Percentiles rank a stretch among this genome's conserved stretches.
Evolutionary conservation across 2,797 vertebrate species (phyloP).

Genomic region (Lagorchestes hirsutus): DNA sequence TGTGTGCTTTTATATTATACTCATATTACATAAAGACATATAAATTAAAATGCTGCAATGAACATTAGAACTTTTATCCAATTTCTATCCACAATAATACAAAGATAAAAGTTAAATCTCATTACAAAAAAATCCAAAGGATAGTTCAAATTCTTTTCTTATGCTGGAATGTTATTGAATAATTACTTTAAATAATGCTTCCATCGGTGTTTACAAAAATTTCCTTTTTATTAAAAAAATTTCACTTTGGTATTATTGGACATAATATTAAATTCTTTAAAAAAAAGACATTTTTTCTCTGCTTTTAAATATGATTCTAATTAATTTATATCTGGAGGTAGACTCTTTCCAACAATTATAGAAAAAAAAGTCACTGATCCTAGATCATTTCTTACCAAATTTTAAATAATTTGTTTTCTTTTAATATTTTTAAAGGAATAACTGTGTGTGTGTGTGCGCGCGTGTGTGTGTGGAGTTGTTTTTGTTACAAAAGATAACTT

Average conservation of each 20-base stretch:
- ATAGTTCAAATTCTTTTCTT: constrained; percentile 6
- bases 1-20: neutral
- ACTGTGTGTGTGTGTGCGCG: neutral
- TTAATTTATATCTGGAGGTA: neutral
- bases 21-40: constrained; percentile 42
- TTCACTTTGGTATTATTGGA: neutral
- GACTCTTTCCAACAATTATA: neutral
- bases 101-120: constrained; percentile 28
- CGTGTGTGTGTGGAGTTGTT: neutral
- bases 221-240: neutral
- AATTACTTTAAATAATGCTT: neutral
- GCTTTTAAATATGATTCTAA: neutral
- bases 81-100: neutral
- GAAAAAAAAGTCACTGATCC: neutral
- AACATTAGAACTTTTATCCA: constrained; percentile 30
- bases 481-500: neutral
- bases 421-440: neutral
- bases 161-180: neutral
- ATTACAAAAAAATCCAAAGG: constrained; percentile 1
- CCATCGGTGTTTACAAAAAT: neutral
- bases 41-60: constrained; percentile 58
- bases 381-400: neutral
- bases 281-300: neutral
- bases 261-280: neutral
- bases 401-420: neutral